A percentile compares a stretch with the other conserved stretches of the same genome.
These are phyloP conservation scores for Engystomops pustulosus DNA, from an alignment of 2,113 vertebrate genomes.

Conservation along the genomic window DNA sequence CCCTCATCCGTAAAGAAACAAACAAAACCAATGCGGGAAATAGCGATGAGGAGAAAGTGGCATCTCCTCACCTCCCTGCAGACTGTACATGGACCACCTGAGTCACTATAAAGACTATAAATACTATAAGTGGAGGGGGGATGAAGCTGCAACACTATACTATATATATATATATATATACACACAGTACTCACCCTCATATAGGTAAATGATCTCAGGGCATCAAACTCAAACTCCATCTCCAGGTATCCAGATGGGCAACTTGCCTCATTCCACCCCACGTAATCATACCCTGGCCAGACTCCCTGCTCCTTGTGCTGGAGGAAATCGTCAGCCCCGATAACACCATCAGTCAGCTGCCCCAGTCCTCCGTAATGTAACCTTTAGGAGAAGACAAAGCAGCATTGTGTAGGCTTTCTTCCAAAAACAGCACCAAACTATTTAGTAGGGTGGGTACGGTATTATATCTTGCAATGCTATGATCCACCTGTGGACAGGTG, in stretches of 20 bases:
- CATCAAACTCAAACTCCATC: slow-evolving; percentile 91
- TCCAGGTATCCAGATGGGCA: slow-evolving; percentile 79
- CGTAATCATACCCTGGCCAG: slow-evolving; percentile 91
- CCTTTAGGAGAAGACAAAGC: slow-evolving; percentile 66
- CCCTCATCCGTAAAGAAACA: background rate
- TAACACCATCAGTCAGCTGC: slow-evolving; percentile 86
- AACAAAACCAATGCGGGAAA: background rate
- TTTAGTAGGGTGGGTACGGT: background rate
- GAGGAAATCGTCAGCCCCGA: slow-evolving; percentile 87
- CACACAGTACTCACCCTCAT: slow-evolving; percentile 80
- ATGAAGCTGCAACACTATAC: background rate
- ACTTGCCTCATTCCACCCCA: slow-evolving; percentile 85
- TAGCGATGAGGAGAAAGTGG: background rate
- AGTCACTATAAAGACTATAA: background rate
- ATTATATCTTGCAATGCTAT: too few species aligned
- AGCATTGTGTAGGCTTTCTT: background rate
- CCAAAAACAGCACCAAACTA: background rate
- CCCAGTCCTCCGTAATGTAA: slow-evolving; percentile 89
- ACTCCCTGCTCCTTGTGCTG: slow-evolving; percentile 85
- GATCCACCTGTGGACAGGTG: too few species aligned
- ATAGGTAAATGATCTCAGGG: slow-evolving; percentile 78
- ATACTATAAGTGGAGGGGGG: slow-evolving; percentile 2
- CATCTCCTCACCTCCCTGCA: background rate
- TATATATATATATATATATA: background rate
- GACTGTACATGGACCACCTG: background rate